Percentiles rank a stretch among this genome's conserved stretches.
Conservation (phyloP, 2,797 vertebrate species). For the Anomalospiza imberbis region DNA sequence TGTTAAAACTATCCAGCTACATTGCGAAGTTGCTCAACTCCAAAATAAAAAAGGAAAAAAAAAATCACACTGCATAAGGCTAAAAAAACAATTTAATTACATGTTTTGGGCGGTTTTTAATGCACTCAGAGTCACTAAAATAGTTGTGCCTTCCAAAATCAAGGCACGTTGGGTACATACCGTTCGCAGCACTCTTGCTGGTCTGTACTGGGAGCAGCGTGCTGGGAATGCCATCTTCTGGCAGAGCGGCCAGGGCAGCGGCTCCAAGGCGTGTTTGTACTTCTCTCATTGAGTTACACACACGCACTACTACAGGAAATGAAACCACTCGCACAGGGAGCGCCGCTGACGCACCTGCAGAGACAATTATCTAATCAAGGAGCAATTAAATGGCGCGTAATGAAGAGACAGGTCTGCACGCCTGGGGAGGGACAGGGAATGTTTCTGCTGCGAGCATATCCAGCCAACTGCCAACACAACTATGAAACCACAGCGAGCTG, state of each 20-base stretch:
- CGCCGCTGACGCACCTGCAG: neutral
- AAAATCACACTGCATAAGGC: neutral
- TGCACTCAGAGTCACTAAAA: neutral
- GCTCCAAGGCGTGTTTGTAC: accelerated
- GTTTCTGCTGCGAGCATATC: accelerated
- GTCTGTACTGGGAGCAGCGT: accelerated
- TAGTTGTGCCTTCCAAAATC: neutral
- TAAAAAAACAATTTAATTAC: neutral
- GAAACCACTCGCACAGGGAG: accelerated
- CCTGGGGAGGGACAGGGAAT: neutral
- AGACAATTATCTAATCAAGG: neutral
- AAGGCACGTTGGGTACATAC: accelerated
- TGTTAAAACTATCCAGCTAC: accelerated
- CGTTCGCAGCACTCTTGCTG: accelerated
- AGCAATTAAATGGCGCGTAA: neutral
- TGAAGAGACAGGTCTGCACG: accelerated
- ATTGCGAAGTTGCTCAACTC: neutral
- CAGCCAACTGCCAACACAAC: neutral
- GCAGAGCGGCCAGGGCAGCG: neutral
- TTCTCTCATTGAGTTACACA: accelerated
- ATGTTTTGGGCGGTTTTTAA: neutral
- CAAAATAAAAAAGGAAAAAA: neutral
- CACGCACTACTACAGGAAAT: accelerated
- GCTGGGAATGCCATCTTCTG: neutral
- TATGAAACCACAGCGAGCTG: accelerated